Conservation (phyloP, 2,888 invertebrate species). For the Odontomyia ornata region DNA sequence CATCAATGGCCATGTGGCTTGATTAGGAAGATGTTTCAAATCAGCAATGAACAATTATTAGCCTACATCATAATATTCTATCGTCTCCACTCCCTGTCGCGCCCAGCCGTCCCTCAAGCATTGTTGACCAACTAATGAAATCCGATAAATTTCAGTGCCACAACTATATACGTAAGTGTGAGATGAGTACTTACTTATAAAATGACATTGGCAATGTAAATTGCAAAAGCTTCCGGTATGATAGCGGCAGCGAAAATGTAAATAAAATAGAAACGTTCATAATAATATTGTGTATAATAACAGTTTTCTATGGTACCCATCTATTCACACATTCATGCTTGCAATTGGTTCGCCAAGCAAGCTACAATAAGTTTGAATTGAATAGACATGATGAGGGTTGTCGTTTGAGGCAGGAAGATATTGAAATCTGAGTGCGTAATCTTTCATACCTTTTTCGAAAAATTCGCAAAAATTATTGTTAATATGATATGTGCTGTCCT, state of each 20-base stretch:
- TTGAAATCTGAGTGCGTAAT: no score
- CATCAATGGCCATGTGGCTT: not conserved
- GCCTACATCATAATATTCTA: not conserved
- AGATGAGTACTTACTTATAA: not conserved
- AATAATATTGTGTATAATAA: not conserved
- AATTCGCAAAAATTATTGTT: no score
- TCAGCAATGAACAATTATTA: not conserved
- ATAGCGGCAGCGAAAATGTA: slow-evolving; percentile 13
- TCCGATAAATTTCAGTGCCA: slow-evolving; percentile 24
- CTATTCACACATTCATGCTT: not conserved
- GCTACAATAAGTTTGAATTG: not conserved
- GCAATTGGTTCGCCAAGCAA: not conserved
- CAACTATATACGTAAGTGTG: not conserved
- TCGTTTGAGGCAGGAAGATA: no score
- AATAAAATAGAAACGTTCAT: slow-evolving; percentile 3
- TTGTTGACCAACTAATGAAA: not conserved
- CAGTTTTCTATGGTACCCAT: no score
- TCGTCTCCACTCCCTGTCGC: no score
- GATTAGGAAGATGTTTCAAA: not conserved
- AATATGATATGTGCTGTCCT: no score
- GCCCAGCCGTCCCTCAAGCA: no score
- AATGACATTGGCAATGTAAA: slow-evolving; percentile 31
- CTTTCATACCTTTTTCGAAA: no score
- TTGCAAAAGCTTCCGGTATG: slow-evolving; percentile 35
- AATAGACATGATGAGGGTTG: no score